These are phyloP conservation scores for Hybognathus amarus DNA, from an alignment of 2,797 vertebrate species.

Conservation along the genomic window DNA sequence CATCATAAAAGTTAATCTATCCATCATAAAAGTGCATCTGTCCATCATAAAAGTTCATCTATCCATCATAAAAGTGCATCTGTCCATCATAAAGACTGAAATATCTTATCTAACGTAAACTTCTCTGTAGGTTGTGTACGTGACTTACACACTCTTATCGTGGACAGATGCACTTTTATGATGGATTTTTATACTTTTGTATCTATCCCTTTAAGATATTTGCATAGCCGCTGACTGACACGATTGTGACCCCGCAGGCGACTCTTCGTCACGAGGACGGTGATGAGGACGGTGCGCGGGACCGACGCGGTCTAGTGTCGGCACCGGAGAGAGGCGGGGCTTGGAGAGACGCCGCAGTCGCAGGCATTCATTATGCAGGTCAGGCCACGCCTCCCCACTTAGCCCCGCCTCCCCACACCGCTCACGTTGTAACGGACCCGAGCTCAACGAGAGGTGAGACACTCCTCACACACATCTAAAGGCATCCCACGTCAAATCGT, in stretches of 20 bases:
- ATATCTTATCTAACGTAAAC: no score
- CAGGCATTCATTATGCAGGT: constrained; percentile 84
- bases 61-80: no score
- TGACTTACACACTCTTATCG: no score
- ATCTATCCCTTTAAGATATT: neutral
- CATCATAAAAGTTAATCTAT: no score
- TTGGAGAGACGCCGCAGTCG: constrained; percentile 89
- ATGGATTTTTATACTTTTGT: no score
- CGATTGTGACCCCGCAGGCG: constrained; percentile 69
- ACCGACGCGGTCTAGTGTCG: constrained; percentile 83
- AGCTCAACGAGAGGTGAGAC: constrained; percentile 85
- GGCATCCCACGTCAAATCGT: no score
- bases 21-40: no score
- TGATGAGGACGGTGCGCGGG: constrained; percentile 79
- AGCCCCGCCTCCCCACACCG: constrained; percentile 71
- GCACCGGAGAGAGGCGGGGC: constrained; percentile 73
- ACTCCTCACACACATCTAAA: neutral
- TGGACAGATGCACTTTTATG: no score
- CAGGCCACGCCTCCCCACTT: constrained; percentile 81
- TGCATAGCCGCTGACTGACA: neutral
- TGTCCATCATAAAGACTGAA: no score
- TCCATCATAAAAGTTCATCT: no score
- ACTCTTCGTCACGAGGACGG: constrained; percentile 88
- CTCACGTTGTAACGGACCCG: constrained; percentile 72
- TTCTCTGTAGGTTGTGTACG: no score